Conservation (phyloP, 2,113 vertebrate genomes). For the Corythoichthys haematopterus region DNA sequence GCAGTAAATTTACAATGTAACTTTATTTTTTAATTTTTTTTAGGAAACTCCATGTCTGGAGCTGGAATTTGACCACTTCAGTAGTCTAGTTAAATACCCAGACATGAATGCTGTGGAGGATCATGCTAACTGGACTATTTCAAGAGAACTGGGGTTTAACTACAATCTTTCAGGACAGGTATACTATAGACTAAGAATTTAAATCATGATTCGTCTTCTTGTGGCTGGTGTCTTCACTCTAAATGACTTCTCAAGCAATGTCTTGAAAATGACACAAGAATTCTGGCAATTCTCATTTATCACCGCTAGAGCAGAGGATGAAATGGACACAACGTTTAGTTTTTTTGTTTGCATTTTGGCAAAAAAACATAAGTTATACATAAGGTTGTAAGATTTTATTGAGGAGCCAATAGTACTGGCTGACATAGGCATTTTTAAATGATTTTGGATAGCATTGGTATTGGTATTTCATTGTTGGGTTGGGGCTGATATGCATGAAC, state of each 20-base stretch:
- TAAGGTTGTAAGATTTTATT: no score
- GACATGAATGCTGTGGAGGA: slow-evolving; percentile 93
- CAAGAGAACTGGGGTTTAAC: slow-evolving; percentile 91
- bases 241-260: not conserved
- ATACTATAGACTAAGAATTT: slow-evolving; percentile 28
- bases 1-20: not conserved
- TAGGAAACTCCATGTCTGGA: slow-evolving; percentile 98
- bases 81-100: slow-evolving; percentile 90
- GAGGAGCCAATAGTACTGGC: no score
- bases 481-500: no score
- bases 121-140: slow-evolving; percentile 91
- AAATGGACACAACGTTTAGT: not conserved
- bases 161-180: slow-evolving; percentile 90
- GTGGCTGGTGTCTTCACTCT: not conserved
- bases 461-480: no score
- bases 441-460: no score
- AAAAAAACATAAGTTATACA: no score
- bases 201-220: not conserved
- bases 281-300: not conserved
- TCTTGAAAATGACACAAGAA: not conserved
- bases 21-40: not conserved
- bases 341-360: not conserved
- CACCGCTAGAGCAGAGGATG: not conserved
- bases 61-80: slow-evolving; percentile 97
- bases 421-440: no score